Evolutionary conservation across 2,888 invertebrate genomes (phyloP), one percentile per base, ranked within the genome.

Genomic region (Isoperla grammatica): DNA sequence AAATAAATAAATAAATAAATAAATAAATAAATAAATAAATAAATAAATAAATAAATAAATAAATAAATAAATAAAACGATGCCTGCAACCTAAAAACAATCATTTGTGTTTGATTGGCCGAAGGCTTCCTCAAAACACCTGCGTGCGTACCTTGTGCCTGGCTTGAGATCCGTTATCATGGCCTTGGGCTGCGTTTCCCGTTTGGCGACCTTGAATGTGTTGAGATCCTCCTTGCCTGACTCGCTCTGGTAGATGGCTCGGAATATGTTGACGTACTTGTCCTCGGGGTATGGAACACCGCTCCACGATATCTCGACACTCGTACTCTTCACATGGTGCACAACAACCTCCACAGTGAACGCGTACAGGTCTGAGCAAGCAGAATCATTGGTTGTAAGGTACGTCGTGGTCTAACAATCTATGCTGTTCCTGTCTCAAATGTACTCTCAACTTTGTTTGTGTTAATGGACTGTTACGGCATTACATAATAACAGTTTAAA

Each of bases 221-320:
- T 86, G 56, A 79, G 85, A 69, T 85, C 84, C 68, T 89, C 85
- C 68, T 87, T 86, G 39, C 84, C 86, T 11, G 81, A 80, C 70
- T 87, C 87, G 68, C 85, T 86, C 71, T 87, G 86, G 72, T 88
- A 88, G 65, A 91, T 90, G 1, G 90, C 90, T 58, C 92, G 81
- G 76, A 89, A 93, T 68, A 94, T 90, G 66, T 92, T 88, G 54
- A 94, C 90, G 76, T 87, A 93, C 72, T 93, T 90, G 72, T 93
- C 92, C 64, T 91, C 88, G 0, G 94, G 94, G 66, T 88, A 84
- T 0, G 94, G 94, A 0, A 94, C 86, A 0, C 94, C 94, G 53
- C 78, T 83, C 90, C 92, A 93, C 4, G 82, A 80, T 5, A 94
- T 80, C 69, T 90, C 90, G 0, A 88, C 87, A 9, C 87, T 86